Conservation (phyloP, 2,797 vertebrate genomes). For the Acanthurus leucopareius region DNA sequence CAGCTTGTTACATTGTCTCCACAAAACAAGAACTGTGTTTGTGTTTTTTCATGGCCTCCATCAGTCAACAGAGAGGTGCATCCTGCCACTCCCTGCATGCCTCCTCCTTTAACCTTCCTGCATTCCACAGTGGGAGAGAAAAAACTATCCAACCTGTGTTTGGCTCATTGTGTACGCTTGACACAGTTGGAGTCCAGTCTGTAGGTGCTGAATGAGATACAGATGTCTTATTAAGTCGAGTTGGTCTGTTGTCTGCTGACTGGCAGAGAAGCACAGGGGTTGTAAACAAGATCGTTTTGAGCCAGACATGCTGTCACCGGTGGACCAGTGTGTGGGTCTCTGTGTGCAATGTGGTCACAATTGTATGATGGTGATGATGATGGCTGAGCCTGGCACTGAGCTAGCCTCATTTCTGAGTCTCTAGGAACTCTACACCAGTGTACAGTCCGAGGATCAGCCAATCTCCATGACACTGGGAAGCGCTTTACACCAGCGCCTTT, state of each 20-base stretch:
- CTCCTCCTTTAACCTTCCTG: constrained; percentile 51
- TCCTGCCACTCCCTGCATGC: constrained; percentile 60
- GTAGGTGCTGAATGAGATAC: constrained; percentile 61
- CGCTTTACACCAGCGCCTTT: constrained; percentile 77
- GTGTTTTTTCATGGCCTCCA: constrained; percentile 42
- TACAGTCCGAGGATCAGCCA: constrained; percentile 49
- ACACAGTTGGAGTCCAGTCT: constrained; percentile 54
- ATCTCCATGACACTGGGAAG: constrained; percentile 70
- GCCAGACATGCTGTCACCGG: constrained; percentile 70
- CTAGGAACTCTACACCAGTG: constrained; percentile 59
- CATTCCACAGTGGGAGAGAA: constrained; percentile 64
- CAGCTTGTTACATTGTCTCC: neutral
- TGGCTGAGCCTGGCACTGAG: constrained; percentile 36
- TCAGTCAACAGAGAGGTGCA: constrained; percentile 65
- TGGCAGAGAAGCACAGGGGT: constrained; percentile 41
- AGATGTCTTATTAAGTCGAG: constrained; percentile 52
- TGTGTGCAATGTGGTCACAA: constrained; percentile 42
- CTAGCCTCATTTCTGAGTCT: constrained; percentile 41
- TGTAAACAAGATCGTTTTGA: constrained; percentile 60
- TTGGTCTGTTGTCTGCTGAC: constrained; percentile 37
- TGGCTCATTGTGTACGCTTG: constrained; percentile 53
- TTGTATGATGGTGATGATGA: constrained; percentile 43
- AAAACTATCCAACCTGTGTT: constrained; percentile 43
- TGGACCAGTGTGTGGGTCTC: constrained; percentile 23
- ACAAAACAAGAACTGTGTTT: constrained; percentile 24